Evolutionary conservation across 2,888 invertebrate species (phyloP).

Genomic region (Drosophila macrospina): DNA sequence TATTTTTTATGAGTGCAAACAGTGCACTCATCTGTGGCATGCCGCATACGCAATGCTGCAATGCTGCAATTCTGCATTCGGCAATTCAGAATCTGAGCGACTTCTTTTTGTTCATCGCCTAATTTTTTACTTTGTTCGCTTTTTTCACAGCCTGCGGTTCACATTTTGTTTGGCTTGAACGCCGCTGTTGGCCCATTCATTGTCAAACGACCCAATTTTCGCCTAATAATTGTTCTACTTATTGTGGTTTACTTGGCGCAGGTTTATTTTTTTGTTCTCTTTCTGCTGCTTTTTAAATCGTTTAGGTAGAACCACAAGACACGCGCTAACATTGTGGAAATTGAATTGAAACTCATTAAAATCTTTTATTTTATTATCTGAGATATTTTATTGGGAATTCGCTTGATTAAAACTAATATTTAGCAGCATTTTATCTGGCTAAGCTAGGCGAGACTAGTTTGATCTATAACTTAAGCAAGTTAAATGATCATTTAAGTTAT

Average conservation of each 20-base stretch:
- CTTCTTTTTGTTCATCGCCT: conserved; percentile 42
- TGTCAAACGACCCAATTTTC: conserved; percentile 69
- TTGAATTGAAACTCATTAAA: too few relatives aligned
- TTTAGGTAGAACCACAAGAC: conserved; percentile 10
- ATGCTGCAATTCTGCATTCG: too few relatives aligned
- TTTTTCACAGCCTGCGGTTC: conserved; percentile 56
- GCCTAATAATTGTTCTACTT: conserved; percentile 71
- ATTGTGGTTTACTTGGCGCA: conserved; percentile 63
- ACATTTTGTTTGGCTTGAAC: conserved; percentile 36
- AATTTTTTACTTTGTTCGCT: conserved; percentile 64
- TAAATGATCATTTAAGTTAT: too few relatives aligned
- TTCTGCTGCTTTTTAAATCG: conserved; percentile 20
- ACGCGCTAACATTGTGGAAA: neutral
- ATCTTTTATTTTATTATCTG: too few relatives aligned
- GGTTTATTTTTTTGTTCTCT: conserved; percentile 1
- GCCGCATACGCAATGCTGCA: conserved; percentile 53
- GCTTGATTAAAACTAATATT: too few relatives aligned
- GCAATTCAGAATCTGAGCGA: conserved; percentile 38
- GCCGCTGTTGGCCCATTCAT: conserved; percentile 30
- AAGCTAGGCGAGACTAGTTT: too few relatives aligned
- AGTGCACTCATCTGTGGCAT: conserved; percentile 72
- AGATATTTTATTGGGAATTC: too few relatives aligned
- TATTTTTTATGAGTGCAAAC: conserved; percentile 83
- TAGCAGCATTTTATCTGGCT: too few relatives aligned
- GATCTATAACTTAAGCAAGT: too few relatives aligned